Evolutionary conservation across 2,113 vertebrate genomes (phyloP).

Genomic region (Gadus macrocephalus): DNA sequence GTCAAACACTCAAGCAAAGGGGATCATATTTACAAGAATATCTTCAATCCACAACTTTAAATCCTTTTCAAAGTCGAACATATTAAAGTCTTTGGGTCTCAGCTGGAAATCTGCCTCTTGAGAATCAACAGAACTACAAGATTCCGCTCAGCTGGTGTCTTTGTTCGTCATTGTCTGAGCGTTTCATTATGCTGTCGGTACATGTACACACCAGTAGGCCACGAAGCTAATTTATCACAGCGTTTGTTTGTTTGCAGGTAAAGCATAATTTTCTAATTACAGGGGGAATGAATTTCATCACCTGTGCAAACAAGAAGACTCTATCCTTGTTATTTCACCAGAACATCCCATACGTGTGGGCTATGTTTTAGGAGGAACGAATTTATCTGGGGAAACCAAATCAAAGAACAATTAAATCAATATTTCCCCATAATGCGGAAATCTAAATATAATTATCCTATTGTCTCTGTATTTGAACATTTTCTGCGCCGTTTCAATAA

Average conservation of each 20-base stretch:
- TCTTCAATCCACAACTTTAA: slow-evolving; percentile 29
- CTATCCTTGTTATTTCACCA: neutral
- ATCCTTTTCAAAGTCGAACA: slow-evolving; percentile 13
- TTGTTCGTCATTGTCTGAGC: slow-evolving; percentile 29
- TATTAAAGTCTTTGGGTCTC: neutral
- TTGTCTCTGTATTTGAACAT: too few species aligned
- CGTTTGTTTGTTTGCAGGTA: slow-evolving; percentile 32
- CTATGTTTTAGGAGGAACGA: too few species aligned
- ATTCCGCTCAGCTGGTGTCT: slow-evolving; percentile 29
- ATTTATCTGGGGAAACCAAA: too few species aligned
- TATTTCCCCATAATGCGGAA: too few species aligned
- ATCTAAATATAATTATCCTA: too few species aligned
- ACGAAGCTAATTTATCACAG: slow-evolving; percentile 29
- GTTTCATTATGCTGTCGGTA: slow-evolving; percentile 41
- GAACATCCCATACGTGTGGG: neutral
- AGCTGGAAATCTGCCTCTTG: slow-evolving; percentile 18
- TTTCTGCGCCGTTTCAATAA: too few species aligned
- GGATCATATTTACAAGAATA: slow-evolving; percentile 24
- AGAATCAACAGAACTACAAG: slow-evolving; percentile 37
- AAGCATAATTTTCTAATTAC: slow-evolving; percentile 17
- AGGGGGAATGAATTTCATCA: slow-evolving; percentile 10
- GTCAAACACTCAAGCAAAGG: slow-evolving; percentile 21
- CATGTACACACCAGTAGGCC: slow-evolving; percentile 14
- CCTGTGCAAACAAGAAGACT: slow-evolving; percentile 26
- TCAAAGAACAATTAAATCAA: too few species aligned